phyloP scores from a whole-genome alignment of 2,113 vertebrate genomes.

The Tiliqua scincoides region DNA sequence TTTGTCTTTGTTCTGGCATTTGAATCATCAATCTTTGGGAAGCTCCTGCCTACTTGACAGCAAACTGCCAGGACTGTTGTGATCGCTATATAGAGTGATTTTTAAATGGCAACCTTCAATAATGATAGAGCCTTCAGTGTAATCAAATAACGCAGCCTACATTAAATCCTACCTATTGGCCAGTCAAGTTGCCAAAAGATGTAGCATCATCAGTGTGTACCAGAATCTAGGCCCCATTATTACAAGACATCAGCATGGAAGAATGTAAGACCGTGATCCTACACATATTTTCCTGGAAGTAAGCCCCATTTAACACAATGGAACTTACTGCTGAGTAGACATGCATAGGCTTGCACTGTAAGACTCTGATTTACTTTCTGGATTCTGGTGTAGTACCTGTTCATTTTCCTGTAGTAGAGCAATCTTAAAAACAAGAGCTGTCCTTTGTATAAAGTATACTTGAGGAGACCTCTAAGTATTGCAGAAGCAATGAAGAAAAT shows the following conservation, averaged over 20 bases:
- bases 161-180: slow-evolving; percentile 29
- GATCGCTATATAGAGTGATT: slow-evolving; percentile 48
- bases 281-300: no score
- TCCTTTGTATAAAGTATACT: slow-evolving; percentile 40
- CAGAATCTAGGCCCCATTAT: not conserved
- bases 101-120: slow-evolving; percentile 52
- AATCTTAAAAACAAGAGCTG: slow-evolving; percentile 41
- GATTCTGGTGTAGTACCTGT: not conserved
- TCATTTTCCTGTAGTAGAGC: no score
- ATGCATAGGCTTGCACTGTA: no score
- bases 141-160: slow-evolving; percentile 3
- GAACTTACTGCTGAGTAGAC: no score
- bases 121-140: slow-evolving; percentile 24
- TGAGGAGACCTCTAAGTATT: slow-evolving; percentile 36
- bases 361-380: slow-evolving; percentile 6
- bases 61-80: slow-evolving; percentile 56
- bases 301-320: no score
- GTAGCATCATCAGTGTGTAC: not conserved
- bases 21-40: slow-evolving; percentile 51
- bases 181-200: slow-evolving; percentile 29
- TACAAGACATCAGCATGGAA: not conserved
- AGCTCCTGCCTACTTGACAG: slow-evolving; percentile 51
- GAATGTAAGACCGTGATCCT: not conserved
- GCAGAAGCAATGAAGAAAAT: slow-evolving; percentile 40
- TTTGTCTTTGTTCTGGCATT: slow-evolving; percentile 59